Conservation (phyloP, 2,888 invertebrate genomes). For the Micropterix aruncella region DNA sequence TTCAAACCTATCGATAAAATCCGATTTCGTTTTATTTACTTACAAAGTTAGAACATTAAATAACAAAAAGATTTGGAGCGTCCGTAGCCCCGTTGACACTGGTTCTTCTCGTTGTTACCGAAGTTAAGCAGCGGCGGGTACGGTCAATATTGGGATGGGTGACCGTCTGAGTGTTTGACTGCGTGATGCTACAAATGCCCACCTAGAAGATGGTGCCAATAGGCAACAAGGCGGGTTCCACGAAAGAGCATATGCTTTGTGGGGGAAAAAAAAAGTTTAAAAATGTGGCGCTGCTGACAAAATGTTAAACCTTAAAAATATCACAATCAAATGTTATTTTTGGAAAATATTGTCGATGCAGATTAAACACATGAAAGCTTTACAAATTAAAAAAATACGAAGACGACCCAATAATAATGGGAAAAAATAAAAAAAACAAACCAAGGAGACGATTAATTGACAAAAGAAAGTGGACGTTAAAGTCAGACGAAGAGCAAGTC, state of each 20-base stretch:
- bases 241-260: too few species aligned
- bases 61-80: slow-evolving; percentile 12
- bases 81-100: too few species aligned
- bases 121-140: too few species aligned
- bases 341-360: slow-evolving; percentile 12
- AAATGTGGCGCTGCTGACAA: slow-evolving; percentile 12
- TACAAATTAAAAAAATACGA: slow-evolving; percentile 7
- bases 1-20: too few species aligned
- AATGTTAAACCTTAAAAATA: slow-evolving; percentile 14
- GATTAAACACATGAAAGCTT: slow-evolving; percentile 13
- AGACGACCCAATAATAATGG: slow-evolving; percentile 6
- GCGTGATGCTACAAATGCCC: too few species aligned
- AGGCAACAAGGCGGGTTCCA: too few species aligned
- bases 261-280: too few species aligned
- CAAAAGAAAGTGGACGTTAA: slow-evolving; percentile 8
- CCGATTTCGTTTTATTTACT: too few species aligned
- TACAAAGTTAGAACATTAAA: slow-evolving; percentile 10
- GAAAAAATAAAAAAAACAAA: slow-evolving; percentile 9
- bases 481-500: slow-evolving; percentile 12
- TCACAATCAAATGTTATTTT: slow-evolving; percentile 14
- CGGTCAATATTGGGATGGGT: too few species aligned
- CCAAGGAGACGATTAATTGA: slow-evolving; percentile 8
- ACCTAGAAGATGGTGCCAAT: too few species aligned
- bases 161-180: too few species aligned
- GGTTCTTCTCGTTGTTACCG: too few species aligned